Conservation (phyloP, 2,113 vertebrate genomes). For the Azemiops feae region DNA sequence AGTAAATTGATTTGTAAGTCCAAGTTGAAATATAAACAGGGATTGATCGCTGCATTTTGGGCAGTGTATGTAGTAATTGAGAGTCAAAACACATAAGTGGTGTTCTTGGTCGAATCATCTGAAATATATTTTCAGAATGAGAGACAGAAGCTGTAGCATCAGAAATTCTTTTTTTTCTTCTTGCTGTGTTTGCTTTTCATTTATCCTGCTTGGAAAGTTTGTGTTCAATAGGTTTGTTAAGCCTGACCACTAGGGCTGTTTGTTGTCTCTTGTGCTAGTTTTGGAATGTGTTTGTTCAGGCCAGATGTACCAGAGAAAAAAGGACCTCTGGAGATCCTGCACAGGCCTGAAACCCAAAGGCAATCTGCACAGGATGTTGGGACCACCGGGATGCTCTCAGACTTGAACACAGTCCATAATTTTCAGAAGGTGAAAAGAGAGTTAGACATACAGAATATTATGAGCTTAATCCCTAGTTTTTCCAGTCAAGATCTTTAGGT, state of each 20-base stretch:
- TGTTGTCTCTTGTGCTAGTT: background rate
- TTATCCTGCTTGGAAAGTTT: fast-evolving
- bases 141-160: background rate
- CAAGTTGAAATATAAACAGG: background rate
- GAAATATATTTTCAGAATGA: background rate
- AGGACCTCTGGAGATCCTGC: background rate
- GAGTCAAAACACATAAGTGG: background rate
- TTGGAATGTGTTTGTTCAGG: slow-evolving; percentile 26
- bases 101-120: too few relatives aligned
- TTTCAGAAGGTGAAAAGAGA: background rate
- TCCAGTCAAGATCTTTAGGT: background rate
- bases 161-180: background rate
- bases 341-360: background rate
- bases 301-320: slow-evolving; percentile 34
- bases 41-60: background rate
- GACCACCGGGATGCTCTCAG: background rate
- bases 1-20: background rate
- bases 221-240: fast-evolving
- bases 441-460: background rate
- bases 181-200: background rate
- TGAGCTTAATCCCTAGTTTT: background rate
- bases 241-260: background rate
- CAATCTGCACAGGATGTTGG: slow-evolving; percentile 14
- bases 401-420: background rate
- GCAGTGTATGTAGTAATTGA: background rate